Evolutionary conservation across 1,140 invertebrate species (phyloP).

Genomic region (Neodiprion virginianus): DNA sequence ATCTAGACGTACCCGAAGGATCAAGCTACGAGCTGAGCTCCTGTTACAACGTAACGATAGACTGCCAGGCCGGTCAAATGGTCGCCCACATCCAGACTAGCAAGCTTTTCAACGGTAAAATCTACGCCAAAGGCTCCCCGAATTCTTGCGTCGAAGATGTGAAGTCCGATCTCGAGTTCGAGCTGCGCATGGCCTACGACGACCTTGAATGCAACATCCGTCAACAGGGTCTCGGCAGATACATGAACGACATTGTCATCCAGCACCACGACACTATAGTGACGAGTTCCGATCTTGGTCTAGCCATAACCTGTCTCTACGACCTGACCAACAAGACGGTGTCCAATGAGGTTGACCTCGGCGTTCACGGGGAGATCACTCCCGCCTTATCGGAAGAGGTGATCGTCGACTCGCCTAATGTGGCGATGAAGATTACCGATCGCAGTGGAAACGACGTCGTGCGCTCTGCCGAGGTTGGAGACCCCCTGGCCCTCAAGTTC

Average conservation of each 20-base stretch:
- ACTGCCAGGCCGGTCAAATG: conserved; percentile 92
- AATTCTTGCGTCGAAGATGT: conserved; percentile 91
- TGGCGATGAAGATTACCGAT: conserved; percentile 93
- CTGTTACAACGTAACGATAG: conserved; percentile 94
- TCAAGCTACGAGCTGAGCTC: conserved; percentile 91
- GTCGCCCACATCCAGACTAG: conserved; percentile 89
- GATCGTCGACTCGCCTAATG: conserved; percentile 91
- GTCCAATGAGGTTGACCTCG: conserved; percentile 88
- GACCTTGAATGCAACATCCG: conserved; percentile 90
- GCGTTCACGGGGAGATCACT: conserved; percentile 85
- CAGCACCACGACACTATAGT: conserved; percentile 96
- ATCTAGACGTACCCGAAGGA: conserved; percentile 86
- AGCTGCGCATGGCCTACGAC: conserved; percentile 88
- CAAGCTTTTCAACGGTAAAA: conserved; percentile 92
- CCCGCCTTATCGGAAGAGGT: conserved; percentile 82
- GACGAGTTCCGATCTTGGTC: conserved; percentile 89
- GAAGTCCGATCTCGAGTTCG: conserved; percentile 83
- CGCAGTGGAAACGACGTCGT: conserved; percentile 80
- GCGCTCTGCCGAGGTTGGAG: conserved; percentile 86
- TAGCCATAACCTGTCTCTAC: conserved; percentile 92
- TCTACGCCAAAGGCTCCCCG: conserved; percentile 91
- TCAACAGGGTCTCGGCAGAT: conserved; percentile 83
- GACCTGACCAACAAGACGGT: conserved; percentile 93
- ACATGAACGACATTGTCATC: conserved; percentile 88
- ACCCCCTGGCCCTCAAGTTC: conserved; percentile 88